These are phyloP conservation scores for Phymastichus coffea DNA, from an alignment of 1,140 invertebrate species.

Conservation along the genomic window DNA sequence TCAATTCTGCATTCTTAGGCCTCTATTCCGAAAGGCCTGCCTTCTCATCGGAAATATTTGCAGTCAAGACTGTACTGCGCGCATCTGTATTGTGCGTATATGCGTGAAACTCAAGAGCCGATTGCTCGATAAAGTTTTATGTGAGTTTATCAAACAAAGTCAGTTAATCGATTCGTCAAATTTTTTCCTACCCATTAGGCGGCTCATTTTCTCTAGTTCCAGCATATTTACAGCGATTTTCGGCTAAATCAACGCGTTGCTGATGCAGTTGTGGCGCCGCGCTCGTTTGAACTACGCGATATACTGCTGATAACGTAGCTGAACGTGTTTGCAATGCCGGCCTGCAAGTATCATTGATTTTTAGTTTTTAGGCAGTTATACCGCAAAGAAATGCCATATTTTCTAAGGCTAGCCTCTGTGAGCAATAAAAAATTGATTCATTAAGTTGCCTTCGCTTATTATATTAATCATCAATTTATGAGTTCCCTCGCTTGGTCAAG, in stretches of 20 bases:
- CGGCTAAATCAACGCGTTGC: constrained; percentile 6
- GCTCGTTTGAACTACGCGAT: constrained; percentile 43
- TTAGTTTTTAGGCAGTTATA: too few relatives aligned
- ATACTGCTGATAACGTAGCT: too few relatives aligned
- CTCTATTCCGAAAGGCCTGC: constrained; percentile 22
- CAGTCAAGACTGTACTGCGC: constrained; percentile 34
- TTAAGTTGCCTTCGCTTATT: too few relatives aligned
- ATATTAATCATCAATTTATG: constrained; percentile 16
- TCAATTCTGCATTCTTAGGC: constrained; percentile 36
- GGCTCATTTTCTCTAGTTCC: constrained; percentile 29
- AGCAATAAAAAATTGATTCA: too few relatives aligned
- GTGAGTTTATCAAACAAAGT: constrained; percentile 30
- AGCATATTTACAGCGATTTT: constrained; percentile 26
- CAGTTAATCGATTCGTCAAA: background rate
- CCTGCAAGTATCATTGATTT: too few relatives aligned
- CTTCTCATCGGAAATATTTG: constrained; percentile 26
- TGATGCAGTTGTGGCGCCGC: constrained; percentile 34
- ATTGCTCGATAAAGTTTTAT: constrained; percentile 32
- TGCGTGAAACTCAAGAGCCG: constrained; percentile 17
- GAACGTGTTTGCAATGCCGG: too few relatives aligned
- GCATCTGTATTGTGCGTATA: constrained; percentile 14
- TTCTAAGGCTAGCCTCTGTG: too few relatives aligned
- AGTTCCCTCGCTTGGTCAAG: constrained; percentile 1
- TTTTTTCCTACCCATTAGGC: constrained; percentile 22
- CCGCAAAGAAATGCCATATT: too few relatives aligned